phyloP scores from a whole-genome alignment of 2,888 invertebrate species.

The Parasteatoda lunata region DNA sequence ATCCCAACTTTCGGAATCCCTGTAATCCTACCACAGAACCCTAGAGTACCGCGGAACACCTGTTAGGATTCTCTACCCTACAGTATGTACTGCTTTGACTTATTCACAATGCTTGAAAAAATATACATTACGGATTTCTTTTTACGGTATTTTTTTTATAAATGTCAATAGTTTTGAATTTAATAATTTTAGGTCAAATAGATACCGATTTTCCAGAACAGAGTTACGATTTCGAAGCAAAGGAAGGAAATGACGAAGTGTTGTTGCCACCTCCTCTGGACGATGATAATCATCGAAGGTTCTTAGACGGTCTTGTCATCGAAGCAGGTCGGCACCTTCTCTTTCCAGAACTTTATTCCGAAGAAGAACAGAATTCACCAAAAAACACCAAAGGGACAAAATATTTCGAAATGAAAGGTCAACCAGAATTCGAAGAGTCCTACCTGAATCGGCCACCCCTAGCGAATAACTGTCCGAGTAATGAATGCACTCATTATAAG shows the following conservation, averaged over 20 bases:
- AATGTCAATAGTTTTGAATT: neutral
- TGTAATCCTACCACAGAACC: too few relatives aligned
- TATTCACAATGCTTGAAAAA: too few relatives aligned
- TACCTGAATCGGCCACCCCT: constrained; percentile 29
- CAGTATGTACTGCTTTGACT: too few relatives aligned
- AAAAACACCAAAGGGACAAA: neutral
- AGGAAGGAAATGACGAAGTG: neutral
- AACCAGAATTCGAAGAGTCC: constrained; percentile 41
- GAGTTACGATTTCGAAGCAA: constrained; percentile 3
- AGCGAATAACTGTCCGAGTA: constrained; percentile 23
- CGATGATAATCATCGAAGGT: constrained; percentile 6
- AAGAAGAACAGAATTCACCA: neutral
- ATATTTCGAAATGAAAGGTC: constrained; percentile 29
- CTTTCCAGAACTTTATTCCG: constrained; percentile 37
- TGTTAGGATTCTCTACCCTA: neutral
- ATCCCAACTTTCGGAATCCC: neutral
- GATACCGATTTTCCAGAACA: constrained; percentile 6
- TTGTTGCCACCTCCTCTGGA: constrained; percentile 9
- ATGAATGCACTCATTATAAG: constrained; percentile 34
- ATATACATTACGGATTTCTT: neutral
- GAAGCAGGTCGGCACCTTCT: constrained; percentile 53
- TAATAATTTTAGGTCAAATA: constrained; percentile 17
- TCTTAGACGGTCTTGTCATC: constrained; percentile 35
- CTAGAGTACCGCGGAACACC: too few relatives aligned
- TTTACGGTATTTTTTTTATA: neutral